Conservation (phyloP, 37 sponge, comb jelly and placozoan genomes). For the Amphimedon queenslandica region DNA sequence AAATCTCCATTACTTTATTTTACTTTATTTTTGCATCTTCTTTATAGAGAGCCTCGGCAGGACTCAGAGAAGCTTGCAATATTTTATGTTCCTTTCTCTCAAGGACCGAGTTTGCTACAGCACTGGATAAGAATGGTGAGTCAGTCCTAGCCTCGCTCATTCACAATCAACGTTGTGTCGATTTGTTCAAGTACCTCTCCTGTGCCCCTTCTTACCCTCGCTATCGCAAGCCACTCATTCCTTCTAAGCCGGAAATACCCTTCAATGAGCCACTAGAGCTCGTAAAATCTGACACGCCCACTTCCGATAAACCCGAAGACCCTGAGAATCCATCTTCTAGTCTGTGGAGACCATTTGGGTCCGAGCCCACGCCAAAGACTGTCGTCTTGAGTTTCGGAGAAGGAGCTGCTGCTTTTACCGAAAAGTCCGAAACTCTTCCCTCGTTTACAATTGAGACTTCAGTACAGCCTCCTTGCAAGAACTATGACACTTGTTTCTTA, state of each 20-base stretch:
- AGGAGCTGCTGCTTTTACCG: background rate
- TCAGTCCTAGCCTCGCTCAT: slow-evolving; percentile 44
- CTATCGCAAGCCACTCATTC: background rate
- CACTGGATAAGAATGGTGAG: slow-evolving; percentile 35
- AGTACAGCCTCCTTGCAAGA: background rate
- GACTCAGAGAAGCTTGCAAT: background rate
- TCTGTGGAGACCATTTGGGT: background rate
- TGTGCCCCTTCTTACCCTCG: too few species aligned
- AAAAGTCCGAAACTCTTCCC: background rate
- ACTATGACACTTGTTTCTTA: background rate
- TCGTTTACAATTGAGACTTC: background rate
- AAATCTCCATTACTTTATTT: background rate
- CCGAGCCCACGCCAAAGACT: background rate
- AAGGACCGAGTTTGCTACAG: slow-evolving; percentile 3
- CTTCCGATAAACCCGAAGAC: background rate
- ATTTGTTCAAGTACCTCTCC: slow-evolving; percentile 2
- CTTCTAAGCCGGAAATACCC: background rate
- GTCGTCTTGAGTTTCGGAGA: background rate
- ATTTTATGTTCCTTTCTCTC: background rate
- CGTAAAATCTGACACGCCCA: background rate
- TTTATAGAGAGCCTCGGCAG: background rate
- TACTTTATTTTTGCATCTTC: background rate
- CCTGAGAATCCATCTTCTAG: background rate
- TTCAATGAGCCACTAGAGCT: background rate
- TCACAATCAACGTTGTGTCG: slow-evolving; percentile 44